phyloP scores from a whole-genome alignment of 2,113 vertebrate genomes.

The Corythoichthys intestinalis region DNA sequence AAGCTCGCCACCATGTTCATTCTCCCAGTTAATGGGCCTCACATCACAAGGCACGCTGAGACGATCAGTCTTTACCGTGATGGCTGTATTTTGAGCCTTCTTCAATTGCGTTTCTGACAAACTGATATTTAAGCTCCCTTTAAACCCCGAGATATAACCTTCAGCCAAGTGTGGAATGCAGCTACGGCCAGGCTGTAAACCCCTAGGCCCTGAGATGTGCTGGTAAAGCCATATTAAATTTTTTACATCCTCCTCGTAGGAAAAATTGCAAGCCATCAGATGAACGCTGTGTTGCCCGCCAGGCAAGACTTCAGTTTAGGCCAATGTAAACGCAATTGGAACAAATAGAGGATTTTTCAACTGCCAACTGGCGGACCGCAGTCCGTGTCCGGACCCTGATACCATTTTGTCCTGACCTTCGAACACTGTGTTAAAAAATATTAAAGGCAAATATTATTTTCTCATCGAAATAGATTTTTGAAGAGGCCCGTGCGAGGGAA shows the following conservation, averaged over 20 bases:
- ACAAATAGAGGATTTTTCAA: too few relatives aligned
- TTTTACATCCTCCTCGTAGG: background rate
- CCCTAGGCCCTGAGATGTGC: conserved; percentile 1
- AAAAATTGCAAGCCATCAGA: conserved; percentile 17
- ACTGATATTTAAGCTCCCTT: conserved; percentile 58
- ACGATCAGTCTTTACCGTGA: conserved; percentile 55
- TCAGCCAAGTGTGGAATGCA: conserved; percentile 42
- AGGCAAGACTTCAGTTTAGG: background rate
- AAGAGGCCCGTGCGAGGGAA: too few relatives aligned
- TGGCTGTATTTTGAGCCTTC: conserved; percentile 59
- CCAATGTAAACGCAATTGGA: too few relatives aligned
- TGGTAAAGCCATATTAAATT: background rate
- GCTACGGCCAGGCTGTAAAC: conserved; percentile 36
- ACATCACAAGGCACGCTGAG: conserved; percentile 46
- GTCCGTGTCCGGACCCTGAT: too few relatives aligned
- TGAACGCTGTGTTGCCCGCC: background rate
- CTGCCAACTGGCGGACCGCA: too few relatives aligned
- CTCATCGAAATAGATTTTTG: too few relatives aligned
- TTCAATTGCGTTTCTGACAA: conserved; percentile 62
- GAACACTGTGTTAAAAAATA: too few relatives aligned
- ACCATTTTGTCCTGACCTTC: too few relatives aligned
- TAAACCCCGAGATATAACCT: conserved; percentile 41
- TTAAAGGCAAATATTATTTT: too few relatives aligned
- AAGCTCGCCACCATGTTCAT: conserved; percentile 53
- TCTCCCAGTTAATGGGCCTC: conserved; percentile 60